A percentile compares a stretch with the other conserved stretches of the same genome.
These are phyloP conservation scores for Amphiprion clarkii DNA, from an alignment of 2,797 vertebrate genomes.

Conservation along the genomic window DNA sequence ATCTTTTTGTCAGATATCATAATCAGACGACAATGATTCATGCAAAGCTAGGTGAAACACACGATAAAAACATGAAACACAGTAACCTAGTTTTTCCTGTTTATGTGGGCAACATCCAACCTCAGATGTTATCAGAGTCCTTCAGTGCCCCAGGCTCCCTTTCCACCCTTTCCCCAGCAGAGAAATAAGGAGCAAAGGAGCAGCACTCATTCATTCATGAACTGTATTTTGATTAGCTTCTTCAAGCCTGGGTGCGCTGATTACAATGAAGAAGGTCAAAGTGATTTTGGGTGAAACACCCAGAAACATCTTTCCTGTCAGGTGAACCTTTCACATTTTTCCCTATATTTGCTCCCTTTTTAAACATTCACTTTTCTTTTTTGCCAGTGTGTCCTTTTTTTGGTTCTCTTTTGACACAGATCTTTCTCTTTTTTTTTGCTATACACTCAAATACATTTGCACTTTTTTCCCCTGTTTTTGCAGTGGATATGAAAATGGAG, in stretches of 20 bases:
- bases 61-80: conserved; percentile 16
- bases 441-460: conserved; percentile 67
- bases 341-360: conserved; percentile 25
- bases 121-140: conserved; percentile 70
- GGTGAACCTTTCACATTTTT: conserved; percentile 27
- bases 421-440: conserved; percentile 42
- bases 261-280: conserved; percentile 67
- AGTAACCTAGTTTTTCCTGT: conserved; percentile 61
- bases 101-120: conserved; percentile 72
- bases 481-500: conserved; percentile 79
- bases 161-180: conserved; percentile 68
- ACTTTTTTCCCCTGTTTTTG: conserved; percentile 63
- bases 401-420: conserved; percentile 48
- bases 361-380: conserved; percentile 41
- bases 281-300: conserved; percentile 52
- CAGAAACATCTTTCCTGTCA: conserved; percentile 32
- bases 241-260: conserved; percentile 59
- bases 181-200: conserved; percentile 57
- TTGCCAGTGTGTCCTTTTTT: conserved; percentile 24
- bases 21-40: conserved; percentile 12
- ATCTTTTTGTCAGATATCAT: conserved; percentile 10
- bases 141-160: conserved; percentile 62
- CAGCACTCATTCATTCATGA: conserved; percentile 64
- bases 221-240: conserved; percentile 64
- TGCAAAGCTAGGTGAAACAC: conserved; percentile 12